Conservation (phyloP, 2,113 vertebrate genomes). For the Melanerpes aurifrons region DNA sequence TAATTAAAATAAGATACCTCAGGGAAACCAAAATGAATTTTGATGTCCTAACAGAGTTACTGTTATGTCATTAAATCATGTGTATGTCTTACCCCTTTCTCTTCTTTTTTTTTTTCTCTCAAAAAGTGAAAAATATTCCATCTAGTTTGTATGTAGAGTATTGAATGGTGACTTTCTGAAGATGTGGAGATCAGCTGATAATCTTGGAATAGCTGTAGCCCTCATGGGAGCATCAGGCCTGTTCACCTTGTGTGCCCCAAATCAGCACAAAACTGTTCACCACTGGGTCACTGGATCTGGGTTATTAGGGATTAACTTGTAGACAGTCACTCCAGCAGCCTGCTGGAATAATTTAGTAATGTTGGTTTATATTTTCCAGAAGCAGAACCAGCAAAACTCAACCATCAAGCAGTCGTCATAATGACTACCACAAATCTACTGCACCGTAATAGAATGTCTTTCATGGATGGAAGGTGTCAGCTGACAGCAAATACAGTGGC, state of each 20-base stretch:
- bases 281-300: neutral
- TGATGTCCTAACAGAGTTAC: constrained; percentile 74
- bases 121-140: constrained; percentile 26
- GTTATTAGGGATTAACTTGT: neutral
- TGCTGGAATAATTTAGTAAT: neutral
- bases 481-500: neutral
- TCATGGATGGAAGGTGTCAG: neutral
- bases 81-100: constrained; percentile 52
- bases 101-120: neutral
- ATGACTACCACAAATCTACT: neutral
- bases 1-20: constrained; percentile 81
- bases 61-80: constrained; percentile 68
- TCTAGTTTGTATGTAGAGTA: constrained; percentile 41
- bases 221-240: neutral
- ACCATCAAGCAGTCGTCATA: neutral
- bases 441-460: neutral
- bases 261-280: neutral
- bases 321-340: neutral
- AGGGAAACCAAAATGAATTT: constrained; percentile 81
- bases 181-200: neutral
- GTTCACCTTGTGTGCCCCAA: neutral
- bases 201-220: neutral
- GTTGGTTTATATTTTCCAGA: constrained; percentile 5
- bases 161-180: constrained; percentile 12
- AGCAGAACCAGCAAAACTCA: constrained; percentile 11